Base-by-base conservation (phyloP, 2,797 vertebrate genomes). In the Poeciliopsis presidionis region DNA sequence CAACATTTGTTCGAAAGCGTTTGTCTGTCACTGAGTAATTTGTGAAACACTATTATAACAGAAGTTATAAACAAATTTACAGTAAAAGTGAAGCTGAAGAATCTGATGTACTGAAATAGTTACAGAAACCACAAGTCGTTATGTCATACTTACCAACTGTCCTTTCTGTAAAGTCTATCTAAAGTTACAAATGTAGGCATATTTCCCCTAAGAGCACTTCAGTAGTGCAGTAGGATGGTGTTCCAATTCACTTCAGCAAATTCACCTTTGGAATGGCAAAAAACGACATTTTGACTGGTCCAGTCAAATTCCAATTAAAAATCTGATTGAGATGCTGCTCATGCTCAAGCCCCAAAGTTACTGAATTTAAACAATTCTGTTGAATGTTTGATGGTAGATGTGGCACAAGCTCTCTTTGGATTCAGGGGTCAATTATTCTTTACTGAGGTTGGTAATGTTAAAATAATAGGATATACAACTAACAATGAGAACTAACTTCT, bases 11-110 rank as follows among this genome's bases (percentile, higher is more conserved):
- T 84, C 70, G 67, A 49, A 80, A 57, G 71, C 72, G 77, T 51
- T 75, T 59, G n/a, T 77, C 81, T 83, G 87, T 91, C 86, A 85
- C 73, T 39, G 57, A 78, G 72, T 72, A 78, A 81, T 85, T 86
- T 69, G 74, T 72, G 2, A 73, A 77, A 49, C 51, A 36, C 45
- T 74, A 75, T 36, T 74, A 65, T 75, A 84, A 78, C 78, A 79
- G 81, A 45, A 14, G 61, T 76, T 81, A 74, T 41, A 75, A 83
- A 77, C 75, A 61, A 28, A n/a, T 76, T 73, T 0, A 36, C 2
- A 65, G 63, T 20, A 20, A 12, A 30, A 72, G 61, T 41, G 33
- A 67, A 78, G 74, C 8, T 30, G 45, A 74, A 30, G n/a, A 73
- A n/a, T 57, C 3, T 63, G 47, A 75, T 43, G 5, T 33, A 43